Conservation (phyloP, 2,797 vertebrate species). For the Fratercula arctica region DNA sequence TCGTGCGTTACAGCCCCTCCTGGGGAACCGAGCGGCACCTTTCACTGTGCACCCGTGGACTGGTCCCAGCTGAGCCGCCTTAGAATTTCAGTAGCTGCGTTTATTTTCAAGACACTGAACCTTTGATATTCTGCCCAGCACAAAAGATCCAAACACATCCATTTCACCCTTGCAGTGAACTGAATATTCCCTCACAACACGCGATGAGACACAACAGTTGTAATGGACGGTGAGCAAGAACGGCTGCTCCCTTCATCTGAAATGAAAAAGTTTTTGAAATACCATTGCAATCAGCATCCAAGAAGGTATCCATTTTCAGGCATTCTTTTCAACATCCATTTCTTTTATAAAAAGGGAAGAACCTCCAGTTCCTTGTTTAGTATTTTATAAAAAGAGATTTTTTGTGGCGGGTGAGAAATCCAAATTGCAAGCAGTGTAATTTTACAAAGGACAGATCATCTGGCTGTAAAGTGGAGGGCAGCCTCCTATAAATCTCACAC, state of each 20-base stretch:
- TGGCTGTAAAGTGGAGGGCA: conserved; percentile 64
- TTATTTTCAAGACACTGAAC: not conserved
- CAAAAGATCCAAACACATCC: not conserved
- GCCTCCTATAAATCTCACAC: conserved; percentile 49
- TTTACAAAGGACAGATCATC: conserved; percentile 45
- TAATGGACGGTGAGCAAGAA: not conserved
- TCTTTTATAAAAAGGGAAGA: not conserved
- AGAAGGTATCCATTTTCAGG: not conserved
- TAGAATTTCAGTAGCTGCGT: not conserved
- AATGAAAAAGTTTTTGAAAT: not conserved
- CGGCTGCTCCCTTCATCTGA: not conserved
- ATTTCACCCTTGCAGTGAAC: not conserved
- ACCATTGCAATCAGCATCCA: not conserved
- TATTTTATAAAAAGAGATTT: not conserved
- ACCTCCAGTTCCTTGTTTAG: not conserved
- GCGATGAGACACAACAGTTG: not conserved
- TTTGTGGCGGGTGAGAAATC: conserved; percentile 18
- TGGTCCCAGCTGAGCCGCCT: not conserved
- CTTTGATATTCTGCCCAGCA: not conserved
- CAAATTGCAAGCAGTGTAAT: conserved; percentile 20
- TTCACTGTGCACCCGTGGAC: not conserved
- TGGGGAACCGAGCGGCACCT: not conserved
- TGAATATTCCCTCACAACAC: not conserved
- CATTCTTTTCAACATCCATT: not conserved
- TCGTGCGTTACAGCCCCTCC: not conserved